Conservation (phyloP, 2,888 invertebrate species). For the Adineta ricciae region DNA sequence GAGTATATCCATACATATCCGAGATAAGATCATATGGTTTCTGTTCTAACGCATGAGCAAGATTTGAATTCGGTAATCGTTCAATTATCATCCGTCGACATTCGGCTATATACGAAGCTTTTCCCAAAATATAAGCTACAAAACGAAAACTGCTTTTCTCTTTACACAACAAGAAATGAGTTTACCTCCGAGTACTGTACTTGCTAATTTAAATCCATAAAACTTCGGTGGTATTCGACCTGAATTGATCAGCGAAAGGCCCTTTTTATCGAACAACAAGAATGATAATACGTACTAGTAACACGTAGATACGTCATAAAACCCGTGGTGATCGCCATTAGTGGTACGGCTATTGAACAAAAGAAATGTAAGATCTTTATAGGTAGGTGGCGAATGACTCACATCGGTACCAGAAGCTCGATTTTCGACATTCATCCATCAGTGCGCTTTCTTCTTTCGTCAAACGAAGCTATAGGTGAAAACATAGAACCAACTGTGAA, state of each 20-base stretch:
- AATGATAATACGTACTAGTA: neutral
- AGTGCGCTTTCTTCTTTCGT: constrained; percentile 1
- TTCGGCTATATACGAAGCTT: neutral
- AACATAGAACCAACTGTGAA: neutral
- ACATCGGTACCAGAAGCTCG: constrained; percentile 14
- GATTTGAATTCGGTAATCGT: constrained; percentile 13
- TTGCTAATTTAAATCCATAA: neutral
- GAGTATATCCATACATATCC: neutral
- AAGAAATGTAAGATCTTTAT: neutral
- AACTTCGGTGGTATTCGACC: neutral
- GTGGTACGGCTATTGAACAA: neutral
- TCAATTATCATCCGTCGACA: neutral
- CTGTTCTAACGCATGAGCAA: neutral
- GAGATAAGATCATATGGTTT: neutral
- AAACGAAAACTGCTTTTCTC: neutral
- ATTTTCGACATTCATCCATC: constrained; percentile 8
- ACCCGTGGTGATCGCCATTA: neutral
- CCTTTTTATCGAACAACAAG: no score
- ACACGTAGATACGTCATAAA: neutral
- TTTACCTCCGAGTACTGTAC: neutral
- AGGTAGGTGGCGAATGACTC: neutral
- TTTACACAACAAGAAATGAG: neutral
- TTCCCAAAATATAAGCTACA: neutral
- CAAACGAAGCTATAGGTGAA: neutral
- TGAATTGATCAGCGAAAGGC: neutral